Conservation (phyloP, 2,797 vertebrate genomes). For the Otolemur crassicaudatus region DNA sequence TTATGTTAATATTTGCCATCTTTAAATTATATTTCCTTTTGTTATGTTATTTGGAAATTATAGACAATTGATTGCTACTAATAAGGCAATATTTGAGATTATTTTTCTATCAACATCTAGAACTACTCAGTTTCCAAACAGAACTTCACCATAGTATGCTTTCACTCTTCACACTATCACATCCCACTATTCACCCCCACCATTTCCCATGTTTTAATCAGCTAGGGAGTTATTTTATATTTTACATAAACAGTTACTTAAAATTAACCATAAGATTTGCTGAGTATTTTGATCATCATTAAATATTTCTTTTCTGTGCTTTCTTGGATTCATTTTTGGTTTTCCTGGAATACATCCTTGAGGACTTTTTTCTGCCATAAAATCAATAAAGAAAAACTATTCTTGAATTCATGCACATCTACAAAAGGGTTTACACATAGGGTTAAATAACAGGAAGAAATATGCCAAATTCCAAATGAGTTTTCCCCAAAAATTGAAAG, state of each 20-base stretch:
- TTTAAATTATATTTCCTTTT: background rate
- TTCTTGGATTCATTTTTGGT: background rate
- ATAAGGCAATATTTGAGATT: background rate
- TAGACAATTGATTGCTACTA: background rate
- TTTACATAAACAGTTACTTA: background rate
- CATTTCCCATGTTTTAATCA: background rate
- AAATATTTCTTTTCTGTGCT: background rate
- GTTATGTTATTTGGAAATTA: background rate
- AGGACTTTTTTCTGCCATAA: background rate
- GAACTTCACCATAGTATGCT: background rate
- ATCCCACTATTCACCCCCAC: background rate
- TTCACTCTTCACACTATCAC: background rate
- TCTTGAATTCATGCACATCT: background rate
- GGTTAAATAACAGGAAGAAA: background rate
- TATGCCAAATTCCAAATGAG: background rate
- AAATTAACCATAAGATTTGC: background rate
- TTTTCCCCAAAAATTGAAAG: background rate
- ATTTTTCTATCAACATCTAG: background rate
- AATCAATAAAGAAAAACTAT: background rate
- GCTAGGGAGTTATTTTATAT: background rate
- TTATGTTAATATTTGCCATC: background rate
- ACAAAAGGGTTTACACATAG: background rate
- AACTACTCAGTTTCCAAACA: background rate
- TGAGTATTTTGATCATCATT: background rate
- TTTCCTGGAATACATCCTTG: background rate